Evolutionary conservation across 2,888 invertebrate species (phyloP).

Genomic region (Dryobota labecula): DNA sequence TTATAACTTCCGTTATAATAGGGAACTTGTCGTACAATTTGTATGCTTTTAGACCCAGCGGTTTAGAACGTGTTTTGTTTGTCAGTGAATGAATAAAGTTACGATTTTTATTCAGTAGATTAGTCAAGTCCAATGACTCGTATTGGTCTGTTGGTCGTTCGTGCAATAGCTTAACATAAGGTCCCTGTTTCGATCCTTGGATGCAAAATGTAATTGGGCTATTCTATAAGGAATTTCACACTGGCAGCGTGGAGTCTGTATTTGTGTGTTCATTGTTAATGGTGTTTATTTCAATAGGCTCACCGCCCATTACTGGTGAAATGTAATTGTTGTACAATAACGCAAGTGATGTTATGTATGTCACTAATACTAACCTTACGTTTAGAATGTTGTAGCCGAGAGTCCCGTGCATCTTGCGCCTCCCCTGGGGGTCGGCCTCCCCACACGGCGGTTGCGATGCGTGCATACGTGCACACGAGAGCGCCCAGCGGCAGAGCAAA

Average conservation of each 20-base stretch:
- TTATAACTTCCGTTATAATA: too few species aligned
- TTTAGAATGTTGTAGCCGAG: slow-evolving; percentile 95
- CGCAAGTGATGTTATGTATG: neutral
- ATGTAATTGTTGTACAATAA: neutral
- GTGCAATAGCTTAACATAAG: neutral
- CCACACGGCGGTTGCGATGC: slow-evolving; percentile 97
- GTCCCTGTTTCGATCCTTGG: neutral
- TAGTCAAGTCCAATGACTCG: neutral
- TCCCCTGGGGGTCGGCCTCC: slow-evolving; percentile 96
- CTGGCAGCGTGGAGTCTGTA: neutral
- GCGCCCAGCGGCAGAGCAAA: slow-evolving; percentile 95
- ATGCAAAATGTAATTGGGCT: neutral
- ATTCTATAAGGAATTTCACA: neutral
- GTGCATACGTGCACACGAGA: slow-evolving; percentile 95
- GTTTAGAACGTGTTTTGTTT: neutral
- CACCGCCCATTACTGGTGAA: neutral
- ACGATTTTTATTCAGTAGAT: neutral
- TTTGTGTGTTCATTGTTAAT: neutral
- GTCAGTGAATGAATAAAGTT: neutral
- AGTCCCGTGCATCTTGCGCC: slow-evolving; percentile 95
- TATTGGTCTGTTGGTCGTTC: neutral
- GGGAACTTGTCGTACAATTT: neutral
- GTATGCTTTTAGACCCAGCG: neutral
- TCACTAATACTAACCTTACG: slow-evolving; percentile 92
- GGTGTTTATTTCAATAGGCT: neutral